Evolutionary conservation across 2,888 invertebrate genomes (phyloP).

Genomic region (Pyrrhia umbra): DNA sequence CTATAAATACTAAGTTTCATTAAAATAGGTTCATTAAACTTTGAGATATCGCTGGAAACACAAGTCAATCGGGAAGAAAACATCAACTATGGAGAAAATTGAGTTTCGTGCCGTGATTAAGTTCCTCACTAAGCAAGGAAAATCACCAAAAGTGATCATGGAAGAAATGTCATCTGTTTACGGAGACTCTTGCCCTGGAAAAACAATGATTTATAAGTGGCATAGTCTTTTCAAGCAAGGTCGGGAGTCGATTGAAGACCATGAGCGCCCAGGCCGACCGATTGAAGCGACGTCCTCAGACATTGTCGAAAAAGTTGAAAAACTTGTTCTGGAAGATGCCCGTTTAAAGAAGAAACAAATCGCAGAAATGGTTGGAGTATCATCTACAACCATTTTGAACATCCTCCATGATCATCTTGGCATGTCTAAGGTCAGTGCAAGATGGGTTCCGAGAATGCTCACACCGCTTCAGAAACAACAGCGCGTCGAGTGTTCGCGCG

Average conservation of each 20-base stretch:
- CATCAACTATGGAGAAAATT: slow-evolving; percentile 33
- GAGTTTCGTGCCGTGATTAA: slow-evolving; percentile 41
- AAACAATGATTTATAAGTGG: no score
- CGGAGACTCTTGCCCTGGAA: slow-evolving; percentile 16
- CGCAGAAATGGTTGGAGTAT: no score
- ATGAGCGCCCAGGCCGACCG: slow-evolving; percentile 19
- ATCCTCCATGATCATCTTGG: no score
- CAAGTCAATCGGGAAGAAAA: slow-evolving; percentile 24
- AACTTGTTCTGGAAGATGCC: no score
- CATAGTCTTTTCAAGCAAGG: slow-evolving; percentile 22
- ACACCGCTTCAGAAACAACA: no score
- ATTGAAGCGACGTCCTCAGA: slow-evolving; percentile 30
- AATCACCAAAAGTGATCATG: slow-evolving; percentile 41
- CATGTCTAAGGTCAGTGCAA: no score
- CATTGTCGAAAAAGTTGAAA: no score
- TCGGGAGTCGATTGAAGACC: slow-evolving; percentile 9
- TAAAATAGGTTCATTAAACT: neutral
- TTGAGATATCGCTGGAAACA: slow-evolving; percentile 3
- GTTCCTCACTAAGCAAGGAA: slow-evolving; percentile 47
- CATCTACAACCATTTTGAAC: no score
- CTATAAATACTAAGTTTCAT: slow-evolving; percentile 22
- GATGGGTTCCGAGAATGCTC: no score
- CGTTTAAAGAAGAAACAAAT: no score
- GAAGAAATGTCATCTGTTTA: slow-evolving; percentile 41
- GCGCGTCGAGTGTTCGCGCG: no score